phyloP scores from a whole-genome alignment of 2,888 invertebrate species.

The Ophion ventricosus region DNA sequence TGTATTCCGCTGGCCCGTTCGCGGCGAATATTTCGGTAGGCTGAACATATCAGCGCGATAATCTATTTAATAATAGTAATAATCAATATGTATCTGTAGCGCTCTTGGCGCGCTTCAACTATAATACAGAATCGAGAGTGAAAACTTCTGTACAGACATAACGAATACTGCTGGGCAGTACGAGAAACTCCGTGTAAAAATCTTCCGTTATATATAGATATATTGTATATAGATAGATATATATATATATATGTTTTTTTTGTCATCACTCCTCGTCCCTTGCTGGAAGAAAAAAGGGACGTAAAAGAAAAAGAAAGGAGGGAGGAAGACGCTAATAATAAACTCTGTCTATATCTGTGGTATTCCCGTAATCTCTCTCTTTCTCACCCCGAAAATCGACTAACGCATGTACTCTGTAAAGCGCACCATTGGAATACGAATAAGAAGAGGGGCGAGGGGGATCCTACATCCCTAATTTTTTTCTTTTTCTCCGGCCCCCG shows the following conservation, averaged over 20 bases:
- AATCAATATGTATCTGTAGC: conserved; percentile 61
- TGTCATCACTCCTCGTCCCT: conserved; percentile 20
- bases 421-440: conserved; percentile 76
- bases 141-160: conserved; percentile 68
- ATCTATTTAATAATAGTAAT: conserved; percentile 58
- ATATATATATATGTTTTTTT: conserved; percentile 34
- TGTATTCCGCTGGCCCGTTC: conserved; percentile 42
- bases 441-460: conserved; percentile 38
- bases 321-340: conserved; percentile 48
- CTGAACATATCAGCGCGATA: conserved; percentile 37
- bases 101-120: conserved; percentile 60
- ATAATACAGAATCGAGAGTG: conserved; percentile 67
- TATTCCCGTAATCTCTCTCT: conserved; percentile 47
- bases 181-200: conserved; percentile 66
- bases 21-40: conserved; percentile 43
- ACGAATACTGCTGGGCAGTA: conserved; percentile 71
- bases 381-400: conserved; percentile 37
- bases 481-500: background rate
- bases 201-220: conserved; percentile 59
- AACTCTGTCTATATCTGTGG: conserved; percentile 64
- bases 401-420: conserved; percentile 38
- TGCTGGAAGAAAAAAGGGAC: conserved; percentile 26
- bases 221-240: conserved; percentile 28
- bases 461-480: background rate
- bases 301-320: conserved; percentile 32